Evolutionary conservation across 1,140 invertebrate genomes (phyloP), one percentile per base, ranked within the genome.

Genomic region (Tetragonula clypearis): DNA sequence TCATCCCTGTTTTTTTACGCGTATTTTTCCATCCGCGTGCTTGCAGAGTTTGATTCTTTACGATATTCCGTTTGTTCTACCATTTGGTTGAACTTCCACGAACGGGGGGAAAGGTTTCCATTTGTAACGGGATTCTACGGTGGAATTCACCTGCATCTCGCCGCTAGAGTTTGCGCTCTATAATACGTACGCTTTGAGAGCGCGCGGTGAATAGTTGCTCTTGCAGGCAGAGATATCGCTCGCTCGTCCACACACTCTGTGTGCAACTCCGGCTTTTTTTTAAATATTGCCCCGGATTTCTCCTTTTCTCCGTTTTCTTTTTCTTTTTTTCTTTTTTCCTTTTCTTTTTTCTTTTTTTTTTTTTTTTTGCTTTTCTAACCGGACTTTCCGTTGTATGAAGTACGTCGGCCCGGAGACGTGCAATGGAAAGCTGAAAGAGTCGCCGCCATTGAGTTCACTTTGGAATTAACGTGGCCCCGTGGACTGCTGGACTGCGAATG

Each of bases 271-370:
- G 11, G 26, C n/a, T 30, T 66, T 66, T 58, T 79, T 79, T 71
- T 53, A 62, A 65, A 81, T 81, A 81, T 81, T 72, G 79, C 41
- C 41, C 66, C 1, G 55, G 41, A 12, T 62, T 62, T 35, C 49
- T 3, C 4, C 26, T 11, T 30, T 60, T 23, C 49, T 71, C 30
- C 53, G 9, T 17, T 66, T 66, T 58, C 69, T 71, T n/a, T 55
- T 62, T 62, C 23, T 49, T 3, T 5, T 30, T 21, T 5, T 30
- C 49, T 23, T 30, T 68, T 41, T 0, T 6, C 15, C 21, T 30
- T 62, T 60, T n/a, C n/a, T n/a, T n/a, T n/a, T n/a, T n/a, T n/a
- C 21, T 30, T 62, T 35, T 49, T 3, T 5, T 21, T 5, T 30
- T 49, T 23, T 30, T 68, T 41, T 0, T 6, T 11, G 26, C 35